Conservation (phyloP, 2,797 vertebrate genomes). For the Dendrocincla tyrannina region DNA sequence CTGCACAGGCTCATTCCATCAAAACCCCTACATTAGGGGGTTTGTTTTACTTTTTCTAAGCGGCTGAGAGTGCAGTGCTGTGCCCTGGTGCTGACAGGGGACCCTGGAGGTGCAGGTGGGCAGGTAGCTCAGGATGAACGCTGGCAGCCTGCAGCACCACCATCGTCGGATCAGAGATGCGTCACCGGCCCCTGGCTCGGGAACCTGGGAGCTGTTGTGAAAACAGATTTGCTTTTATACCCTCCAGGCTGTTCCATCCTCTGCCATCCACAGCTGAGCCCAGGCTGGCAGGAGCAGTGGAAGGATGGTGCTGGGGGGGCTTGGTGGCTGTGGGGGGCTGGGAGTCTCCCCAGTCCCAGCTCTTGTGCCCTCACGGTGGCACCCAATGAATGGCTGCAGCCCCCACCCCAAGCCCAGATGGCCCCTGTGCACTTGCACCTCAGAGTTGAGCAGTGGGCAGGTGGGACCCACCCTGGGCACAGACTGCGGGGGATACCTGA, state of each 20-base stretch:
- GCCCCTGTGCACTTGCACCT: no score
- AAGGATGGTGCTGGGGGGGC: background rate
- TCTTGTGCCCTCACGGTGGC: background rate
- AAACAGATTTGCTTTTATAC: background rate
- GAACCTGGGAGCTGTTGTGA: background rate
- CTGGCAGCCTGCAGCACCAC: background rate
- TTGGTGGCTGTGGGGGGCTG: rapidly evolving
- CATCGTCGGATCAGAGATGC: background rate
- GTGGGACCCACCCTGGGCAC: background rate
- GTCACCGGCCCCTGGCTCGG: background rate
- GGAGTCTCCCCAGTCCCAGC: background rate
- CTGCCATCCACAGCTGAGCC: background rate
- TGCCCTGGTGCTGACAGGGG: rapidly evolving
- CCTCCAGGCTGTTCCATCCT: background rate
- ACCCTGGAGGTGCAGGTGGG: background rate
- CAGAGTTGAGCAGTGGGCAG: rapidly evolving
- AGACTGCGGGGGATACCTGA: rapidly evolving
- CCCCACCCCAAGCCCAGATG: background rate
- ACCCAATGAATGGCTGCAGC: background rate
- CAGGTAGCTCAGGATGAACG: background rate
- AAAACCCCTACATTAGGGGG: rapidly evolving
- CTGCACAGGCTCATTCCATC: rapidly evolving
- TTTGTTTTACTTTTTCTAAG: background rate
- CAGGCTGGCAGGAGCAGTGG: background rate
- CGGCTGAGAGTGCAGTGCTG: background rate